Percentiles rank a stretch among this genome's conserved stretches.
phyloP scores from a whole-genome alignment of 2,888 invertebrate genomes.

The Heteropelma amictum region DNA sequence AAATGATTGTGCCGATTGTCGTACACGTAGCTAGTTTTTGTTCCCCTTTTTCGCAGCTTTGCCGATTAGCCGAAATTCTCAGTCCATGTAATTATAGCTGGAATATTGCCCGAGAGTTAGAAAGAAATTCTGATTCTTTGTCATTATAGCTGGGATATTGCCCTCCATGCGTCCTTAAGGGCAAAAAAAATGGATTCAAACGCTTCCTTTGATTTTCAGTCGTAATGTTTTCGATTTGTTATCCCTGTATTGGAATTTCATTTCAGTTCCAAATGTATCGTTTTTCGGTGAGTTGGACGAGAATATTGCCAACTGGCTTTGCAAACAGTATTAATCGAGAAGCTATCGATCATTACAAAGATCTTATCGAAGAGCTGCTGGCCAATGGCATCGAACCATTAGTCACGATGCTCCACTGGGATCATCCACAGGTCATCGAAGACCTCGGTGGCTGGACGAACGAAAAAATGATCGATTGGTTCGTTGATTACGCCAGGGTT shows the following conservation, averaged over 20 bases:
- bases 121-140: too few relatives aligned
- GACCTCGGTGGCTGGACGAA: slow-evolving; percentile 85
- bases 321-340: slow-evolving; percentile 72
- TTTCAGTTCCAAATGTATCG: slow-evolving; percentile 75
- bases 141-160: too few relatives aligned
- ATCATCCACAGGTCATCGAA: slow-evolving; percentile 83
- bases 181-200: too few relatives aligned
- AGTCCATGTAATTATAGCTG: too few relatives aligned
- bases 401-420: slow-evolving; percentile 87
- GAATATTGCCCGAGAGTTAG: too few relatives aligned
- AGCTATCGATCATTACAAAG: slow-evolving; percentile 79
- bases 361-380: slow-evolving; percentile 77
- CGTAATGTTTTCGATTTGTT: neutral
- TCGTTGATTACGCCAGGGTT: slow-evolving; percentile 83
- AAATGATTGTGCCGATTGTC: too few relatives aligned
- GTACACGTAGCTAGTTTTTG: too few relatives aligned
- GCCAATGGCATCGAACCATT: slow-evolving; percentile 84
- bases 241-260: too few relatives aligned
- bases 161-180: too few relatives aligned
- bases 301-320: slow-evolving; percentile 78
- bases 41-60: too few relatives aligned
- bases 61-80: too few relatives aligned
- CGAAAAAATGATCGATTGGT: slow-evolving; percentile 82
- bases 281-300: slow-evolving; percentile 78
- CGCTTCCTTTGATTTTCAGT: neutral